Base-by-base conservation (phyloP, 2,113 vertebrate genomes). In the Zosterops japonicus region DNA sequence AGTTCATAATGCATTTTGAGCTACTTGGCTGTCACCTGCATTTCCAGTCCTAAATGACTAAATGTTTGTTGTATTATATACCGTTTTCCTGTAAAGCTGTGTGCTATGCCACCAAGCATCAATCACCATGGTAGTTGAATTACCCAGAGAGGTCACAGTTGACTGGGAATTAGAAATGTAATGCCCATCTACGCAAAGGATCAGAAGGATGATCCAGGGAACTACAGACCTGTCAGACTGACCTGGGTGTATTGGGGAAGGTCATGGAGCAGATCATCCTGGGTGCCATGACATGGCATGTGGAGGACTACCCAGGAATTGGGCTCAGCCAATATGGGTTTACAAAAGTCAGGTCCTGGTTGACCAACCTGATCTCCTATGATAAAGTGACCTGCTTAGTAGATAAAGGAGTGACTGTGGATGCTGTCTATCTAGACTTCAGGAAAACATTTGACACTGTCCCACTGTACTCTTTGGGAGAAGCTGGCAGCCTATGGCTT, bases 241-340 rank as follows among this genome's bases (percentile, higher is more conserved):
- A 63, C 56, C 21, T 70, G 6, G 7, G 22, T 69, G 35, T 76
- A 35, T 35, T 0, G 0, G 14, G 18, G 47, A 33, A 35, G 18
- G 8, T 77, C 22, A 13, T 33, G 35, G 42, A 61, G 22, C 29
- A 56, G 8, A 28, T 63, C 18, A 70, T 77, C 27, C 22, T 42
- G 41, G 20, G 22, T 69, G 22, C 31, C 18, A 11, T 83, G 10
- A 47, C 0, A 0, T 63, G 31, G 14, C 31, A 33, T 11, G 18
- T 49, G 22, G 71, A 49, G 35, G 35, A 42, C 41, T 76, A 16
- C 9, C 14, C 4, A 5, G 47, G 35, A 39, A 63, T 42, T 55
- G 27, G 56, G 11, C 29, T 14, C 11, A 35, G 39, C 61, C 41
- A 31, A 2, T 11, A 11, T 5, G 9, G n/a, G 11, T 75, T 35